A percentile compares a stretch with the other conserved stretches of the same genome.
Evolutionary conservation across 2,797 vertebrate species (phyloP).

Genomic region (Esox lucius): DNA sequence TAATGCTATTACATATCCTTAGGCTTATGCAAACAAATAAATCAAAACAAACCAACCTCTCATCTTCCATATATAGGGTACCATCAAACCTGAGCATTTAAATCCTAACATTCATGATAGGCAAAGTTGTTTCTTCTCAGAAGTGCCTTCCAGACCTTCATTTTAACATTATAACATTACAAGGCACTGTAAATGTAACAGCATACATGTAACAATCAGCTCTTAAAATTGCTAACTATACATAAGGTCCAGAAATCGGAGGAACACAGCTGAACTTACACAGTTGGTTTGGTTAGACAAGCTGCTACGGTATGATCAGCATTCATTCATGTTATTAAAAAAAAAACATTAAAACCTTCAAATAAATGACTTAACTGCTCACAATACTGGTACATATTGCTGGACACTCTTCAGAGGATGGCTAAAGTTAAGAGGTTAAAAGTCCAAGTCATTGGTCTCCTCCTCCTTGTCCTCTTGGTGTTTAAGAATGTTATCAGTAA

Average conservation of each 20-base stretch:
- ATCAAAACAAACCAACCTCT: no score
- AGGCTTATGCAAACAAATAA: no score
- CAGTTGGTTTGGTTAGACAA: background rate
- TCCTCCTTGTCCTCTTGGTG: conserved; percentile 10
- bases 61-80: no score
- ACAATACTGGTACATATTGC: background rate
- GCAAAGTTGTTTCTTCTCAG: background rate
- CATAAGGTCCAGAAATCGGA: background rate
- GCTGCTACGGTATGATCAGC: background rate
- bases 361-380: background rate
- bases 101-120: background rate
- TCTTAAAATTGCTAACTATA: background rate
- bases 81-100: no score
- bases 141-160: background rate
- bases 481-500: conserved; percentile 43
- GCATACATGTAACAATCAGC: background rate
- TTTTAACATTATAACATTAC: background rate
- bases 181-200: background rate
- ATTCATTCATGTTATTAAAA: background rate
- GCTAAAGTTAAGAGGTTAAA: conserved; percentile 5
- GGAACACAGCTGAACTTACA: background rate
- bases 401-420: background rate
- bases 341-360: background rate
- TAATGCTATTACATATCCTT: no score
- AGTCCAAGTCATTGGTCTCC: conserved; percentile 40